phyloP scores from a whole-genome alignment of 2,888 invertebrate species.

The Cremastinae sp. region DNA sequence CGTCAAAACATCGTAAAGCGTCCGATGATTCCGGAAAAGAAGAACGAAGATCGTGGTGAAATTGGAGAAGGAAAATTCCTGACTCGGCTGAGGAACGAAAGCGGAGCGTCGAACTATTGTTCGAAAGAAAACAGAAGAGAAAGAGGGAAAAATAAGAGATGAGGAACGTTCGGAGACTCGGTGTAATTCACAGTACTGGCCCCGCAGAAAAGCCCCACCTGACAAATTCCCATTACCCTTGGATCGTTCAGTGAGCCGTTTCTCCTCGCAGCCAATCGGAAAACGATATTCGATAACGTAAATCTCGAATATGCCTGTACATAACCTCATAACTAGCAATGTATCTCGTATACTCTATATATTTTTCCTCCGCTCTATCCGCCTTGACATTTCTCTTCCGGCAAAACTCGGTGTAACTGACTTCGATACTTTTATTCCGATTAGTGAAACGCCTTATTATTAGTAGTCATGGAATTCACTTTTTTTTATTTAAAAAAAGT shows the following conservation, averaged over 20 bases:
- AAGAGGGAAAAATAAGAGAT: constrained; percentile 15
- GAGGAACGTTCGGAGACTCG: background rate
- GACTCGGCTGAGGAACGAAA: background rate
- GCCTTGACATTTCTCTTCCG: background rate
- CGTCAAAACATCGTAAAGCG: constrained; percentile 66
- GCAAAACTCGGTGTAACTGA: background rate
- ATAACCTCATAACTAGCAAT: constrained; percentile 32
- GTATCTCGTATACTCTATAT: constrained; percentile 11
- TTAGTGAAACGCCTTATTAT: too few species aligned
- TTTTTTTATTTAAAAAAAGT: too few species aligned
- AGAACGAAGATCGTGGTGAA: constrained; percentile 21
- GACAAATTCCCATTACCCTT: constrained; percentile 73
- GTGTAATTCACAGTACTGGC: constrained; percentile 38
- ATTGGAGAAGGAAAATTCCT: constrained; percentile 64
- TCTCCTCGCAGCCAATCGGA: constrained; percentile 69
- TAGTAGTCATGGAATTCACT: too few species aligned
- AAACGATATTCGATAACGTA: constrained; percentile 76
- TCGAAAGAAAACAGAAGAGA: constrained; percentile 4
- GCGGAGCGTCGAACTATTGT: constrained; percentile 14
- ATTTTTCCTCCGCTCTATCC: constrained; percentile 2
- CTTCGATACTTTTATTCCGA: too few species aligned
- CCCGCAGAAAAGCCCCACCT: constrained; percentile 62
- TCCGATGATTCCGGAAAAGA: constrained; percentile 53
- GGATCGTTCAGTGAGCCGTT: constrained; percentile 70
- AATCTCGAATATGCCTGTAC: constrained; percentile 64